These are phyloP conservation scores for Hypotaenidia okinawae DNA, from an alignment of 2,797 vertebrate species.

Conservation along the genomic window DNA sequence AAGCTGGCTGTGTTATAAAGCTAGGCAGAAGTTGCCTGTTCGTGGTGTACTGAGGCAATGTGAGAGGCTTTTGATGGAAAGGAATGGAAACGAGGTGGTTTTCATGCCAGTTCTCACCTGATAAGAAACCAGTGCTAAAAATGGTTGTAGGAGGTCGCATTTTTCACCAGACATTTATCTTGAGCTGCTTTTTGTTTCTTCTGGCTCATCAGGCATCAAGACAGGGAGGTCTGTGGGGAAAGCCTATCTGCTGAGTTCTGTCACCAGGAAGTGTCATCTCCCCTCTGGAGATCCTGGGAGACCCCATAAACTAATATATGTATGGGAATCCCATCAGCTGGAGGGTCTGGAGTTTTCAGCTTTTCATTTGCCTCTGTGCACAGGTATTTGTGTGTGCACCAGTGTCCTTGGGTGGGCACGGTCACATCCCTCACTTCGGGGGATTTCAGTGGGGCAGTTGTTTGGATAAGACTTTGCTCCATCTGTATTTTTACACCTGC, in stretches of 20 bases:
- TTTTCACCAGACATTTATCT: constrained; percentile 8
- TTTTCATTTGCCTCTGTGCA: not conserved
- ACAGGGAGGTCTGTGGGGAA: not conserved
- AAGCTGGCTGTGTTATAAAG: not conserved
- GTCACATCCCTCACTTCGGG: not conserved
- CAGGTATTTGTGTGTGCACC: fast-evolving
- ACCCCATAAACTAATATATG: not conserved
- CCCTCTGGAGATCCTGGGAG: not conserved
- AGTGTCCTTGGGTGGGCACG: not conserved
- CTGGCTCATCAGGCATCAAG: not conserved
- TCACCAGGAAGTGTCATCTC: not conserved
- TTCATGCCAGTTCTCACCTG: not conserved
- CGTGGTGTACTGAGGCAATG: not conserved
- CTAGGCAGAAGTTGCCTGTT: not conserved
- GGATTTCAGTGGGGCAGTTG: not conserved
- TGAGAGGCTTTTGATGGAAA: not conserved
- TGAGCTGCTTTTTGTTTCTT: not conserved
- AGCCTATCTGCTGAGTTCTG: not conserved
- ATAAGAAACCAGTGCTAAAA: not conserved
- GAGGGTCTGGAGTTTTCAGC: not conserved
- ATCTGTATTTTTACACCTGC: not conserved
- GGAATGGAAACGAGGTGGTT: not conserved
- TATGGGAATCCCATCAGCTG: not conserved
- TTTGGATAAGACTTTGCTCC: not conserved
- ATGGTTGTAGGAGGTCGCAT: not conserved